phyloP scores from a whole-genome alignment of 2,888 invertebrate species.

The Eupithecia tripunctaria region DNA sequence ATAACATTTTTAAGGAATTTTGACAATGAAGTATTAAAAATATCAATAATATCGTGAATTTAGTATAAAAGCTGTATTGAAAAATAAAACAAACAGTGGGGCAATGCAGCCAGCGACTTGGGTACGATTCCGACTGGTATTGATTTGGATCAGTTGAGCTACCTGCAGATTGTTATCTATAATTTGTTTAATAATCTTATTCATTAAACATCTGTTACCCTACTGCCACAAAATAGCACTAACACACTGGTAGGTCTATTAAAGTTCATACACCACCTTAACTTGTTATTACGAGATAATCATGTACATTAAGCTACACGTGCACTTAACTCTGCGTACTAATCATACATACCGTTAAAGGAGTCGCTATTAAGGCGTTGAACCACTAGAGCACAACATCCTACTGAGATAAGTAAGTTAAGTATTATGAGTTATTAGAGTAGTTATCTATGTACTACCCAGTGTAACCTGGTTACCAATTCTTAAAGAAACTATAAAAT shows the following conservation, averaged over 20 bases:
- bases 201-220: not conserved
- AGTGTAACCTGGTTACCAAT: not conserved
- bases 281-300: conserved; percentile 44
- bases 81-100: too few relatives aligned
- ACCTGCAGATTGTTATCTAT: too few relatives aligned
- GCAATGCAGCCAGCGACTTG: too few relatives aligned
- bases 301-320: conserved; percentile 34
- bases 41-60: too few relatives aligned
- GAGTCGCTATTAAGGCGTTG: not conserved
- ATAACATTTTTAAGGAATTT: too few relatives aligned
- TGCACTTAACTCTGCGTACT: conserved; percentile 34
- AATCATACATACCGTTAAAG: conserved; percentile 40
- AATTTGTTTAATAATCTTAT: too few relatives aligned
- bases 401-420: not conserved
- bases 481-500: not conserved
- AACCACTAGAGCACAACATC: not conserved
- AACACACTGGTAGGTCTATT: conserved; percentile 27
- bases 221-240: not conserved
- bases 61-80: too few relatives aligned
- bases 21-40: too few relatives aligned
- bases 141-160: too few relatives aligned
- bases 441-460: not conserved
- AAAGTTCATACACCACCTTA: conserved; percentile 28
- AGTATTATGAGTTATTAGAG: not conserved
- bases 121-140: too few relatives aligned